These are phyloP conservation scores for Sphaerophoria rueppellii DNA, from an alignment of 2,888 invertebrate genomes.

Conservation along the genomic window DNA sequence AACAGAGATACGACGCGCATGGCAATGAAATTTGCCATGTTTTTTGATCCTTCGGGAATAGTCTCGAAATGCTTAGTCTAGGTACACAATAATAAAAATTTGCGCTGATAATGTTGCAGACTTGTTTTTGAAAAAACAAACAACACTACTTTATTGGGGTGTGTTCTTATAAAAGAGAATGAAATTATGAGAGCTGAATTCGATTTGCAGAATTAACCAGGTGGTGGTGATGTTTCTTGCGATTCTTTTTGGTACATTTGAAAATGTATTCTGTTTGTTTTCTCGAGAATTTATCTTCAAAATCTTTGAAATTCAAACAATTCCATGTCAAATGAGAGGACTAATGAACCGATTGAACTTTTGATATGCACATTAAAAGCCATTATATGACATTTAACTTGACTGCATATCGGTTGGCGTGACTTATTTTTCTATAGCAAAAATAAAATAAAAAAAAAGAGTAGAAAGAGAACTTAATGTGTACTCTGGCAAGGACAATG, in stretches of 20 bases:
- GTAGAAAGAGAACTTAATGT: background rate
- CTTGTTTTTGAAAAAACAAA: slow-evolving; percentile 16
- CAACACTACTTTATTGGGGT: background rate
- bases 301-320: background rate
- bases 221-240: background rate
- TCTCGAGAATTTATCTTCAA: background rate
- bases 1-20: slow-evolving; percentile 63
- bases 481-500: slow-evolving; percentile 61
- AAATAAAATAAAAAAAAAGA: background rate
- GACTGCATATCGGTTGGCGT: slow-evolving; percentile 42
- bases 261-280: background rate
- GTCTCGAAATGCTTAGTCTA: slow-evolving; percentile 54
- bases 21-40: slow-evolving; percentile 20
- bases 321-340: background rate
- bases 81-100: slow-evolving; percentile 41
- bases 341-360: slow-evolving; percentile 7
- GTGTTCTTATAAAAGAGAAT: slow-evolving; percentile 30
- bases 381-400: slow-evolving; percentile 8
- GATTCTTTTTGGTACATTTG: no score
- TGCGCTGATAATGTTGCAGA: slow-evolving; percentile 32
- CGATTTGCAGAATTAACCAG: background rate
- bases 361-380: background rate
- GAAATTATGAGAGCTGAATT: slow-evolving; percentile 24
- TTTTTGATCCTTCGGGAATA: slow-evolving; percentile 55
- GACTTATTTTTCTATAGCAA: slow-evolving; percentile 32